Base-by-base conservation (phyloP, 2,888 invertebrate species). In the Steinernema carpocapsae region DNA sequence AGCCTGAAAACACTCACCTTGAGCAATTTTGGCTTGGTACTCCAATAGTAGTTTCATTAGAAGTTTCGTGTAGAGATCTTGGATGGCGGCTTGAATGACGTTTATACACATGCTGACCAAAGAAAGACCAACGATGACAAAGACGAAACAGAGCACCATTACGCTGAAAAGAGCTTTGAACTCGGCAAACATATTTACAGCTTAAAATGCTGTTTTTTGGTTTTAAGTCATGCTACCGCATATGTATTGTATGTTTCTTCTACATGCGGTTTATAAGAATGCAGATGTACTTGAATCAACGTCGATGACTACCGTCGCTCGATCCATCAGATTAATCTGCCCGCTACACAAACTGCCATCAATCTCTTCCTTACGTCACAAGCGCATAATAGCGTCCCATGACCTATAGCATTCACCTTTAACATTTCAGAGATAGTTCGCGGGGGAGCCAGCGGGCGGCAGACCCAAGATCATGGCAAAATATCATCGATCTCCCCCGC, bases 31-130 rank as follows among this genome's bases (percentile, higher is more conserved):
- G 32, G 84, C 84, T 74, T 86, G 86, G 74, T 87, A 87, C 52
- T 87, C 87, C 64, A 81, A 56, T 22, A 88, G 80, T 7, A 87
- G 76, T 71, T 87, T 87, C 84, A 87, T 84, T 64, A 87, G 76
- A 64, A 87, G 73, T 42, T 79, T 78, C 22, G 84, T 80, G 75
- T 88, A 87, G 56, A 87, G 78, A 70, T 87, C 87, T 73, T 87
- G 86, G 7, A 87, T 73, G 7, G 87, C 84, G 45, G 78, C 78
- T 75, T 84, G 82, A 14, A 89, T 88, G n/a, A 89, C 89, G 75
- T 88, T 89, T 73, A 90, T 88, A 71, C 88, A 88, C 89, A 89
- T 90, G 76, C 88, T 88, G 64, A 90, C 89, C 6, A 90, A 86
- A 0, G 89, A 87, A 6, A 90, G 85, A 7, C 89, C 89, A 70